These are phyloP conservation scores for Dendrocincla tyrannina DNA, from an alignment of 2,797 vertebrate species.

Conservation along the genomic window DNA sequence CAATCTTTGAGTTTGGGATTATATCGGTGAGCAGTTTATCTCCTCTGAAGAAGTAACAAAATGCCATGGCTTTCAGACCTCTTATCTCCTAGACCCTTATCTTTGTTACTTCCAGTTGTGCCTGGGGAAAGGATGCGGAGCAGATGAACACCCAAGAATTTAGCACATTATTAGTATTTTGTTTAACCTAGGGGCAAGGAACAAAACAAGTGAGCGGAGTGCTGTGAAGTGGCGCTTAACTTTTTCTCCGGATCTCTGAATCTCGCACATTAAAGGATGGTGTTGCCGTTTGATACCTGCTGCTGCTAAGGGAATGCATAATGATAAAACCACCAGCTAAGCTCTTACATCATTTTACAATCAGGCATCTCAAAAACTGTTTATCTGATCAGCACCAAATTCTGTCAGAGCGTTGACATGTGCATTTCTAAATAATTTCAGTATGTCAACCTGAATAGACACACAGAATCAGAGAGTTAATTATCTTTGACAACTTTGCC, in stretches of 20 bases:
- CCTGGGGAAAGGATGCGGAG: slow-evolving; percentile 15
- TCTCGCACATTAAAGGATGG: slow-evolving; percentile 61
- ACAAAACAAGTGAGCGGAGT: slow-evolving; percentile 7
- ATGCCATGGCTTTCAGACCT: not conserved
- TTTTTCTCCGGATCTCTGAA: not conserved
- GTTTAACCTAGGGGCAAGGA: slow-evolving; percentile 39
- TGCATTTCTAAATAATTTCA: slow-evolving; percentile 88
- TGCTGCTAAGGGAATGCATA: slow-evolving; percentile 64
- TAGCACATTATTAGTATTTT: slow-evolving; percentile 38
- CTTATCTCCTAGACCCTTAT: slow-evolving; percentile 23
- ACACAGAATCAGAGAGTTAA: slow-evolving; percentile 87
- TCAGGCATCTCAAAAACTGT: slow-evolving; percentile 89
- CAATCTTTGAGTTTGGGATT: slow-evolving; percentile 11
- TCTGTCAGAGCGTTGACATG: slow-evolving; percentile 90
- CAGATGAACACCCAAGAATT: slow-evolving; percentile 40
- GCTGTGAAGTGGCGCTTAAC: slow-evolving; percentile 29
- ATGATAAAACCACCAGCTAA: slow-evolving; percentile 76
- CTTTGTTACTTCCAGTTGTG: slow-evolving; percentile 2
- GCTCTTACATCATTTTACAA: slow-evolving; percentile 87
- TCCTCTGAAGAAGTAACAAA: slow-evolving; percentile 42
- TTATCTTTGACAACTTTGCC: slow-evolving; percentile 94
- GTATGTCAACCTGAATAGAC: slow-evolving; percentile 92
- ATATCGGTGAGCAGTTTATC: not conserved
- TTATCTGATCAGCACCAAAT: slow-evolving; percentile 91
- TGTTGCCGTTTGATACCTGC: slow-evolving; percentile 62